These are phyloP conservation scores for Aspidapion aeneum DNA, from an alignment of 2,888 invertebrate species.

Conservation along the genomic window DNA sequence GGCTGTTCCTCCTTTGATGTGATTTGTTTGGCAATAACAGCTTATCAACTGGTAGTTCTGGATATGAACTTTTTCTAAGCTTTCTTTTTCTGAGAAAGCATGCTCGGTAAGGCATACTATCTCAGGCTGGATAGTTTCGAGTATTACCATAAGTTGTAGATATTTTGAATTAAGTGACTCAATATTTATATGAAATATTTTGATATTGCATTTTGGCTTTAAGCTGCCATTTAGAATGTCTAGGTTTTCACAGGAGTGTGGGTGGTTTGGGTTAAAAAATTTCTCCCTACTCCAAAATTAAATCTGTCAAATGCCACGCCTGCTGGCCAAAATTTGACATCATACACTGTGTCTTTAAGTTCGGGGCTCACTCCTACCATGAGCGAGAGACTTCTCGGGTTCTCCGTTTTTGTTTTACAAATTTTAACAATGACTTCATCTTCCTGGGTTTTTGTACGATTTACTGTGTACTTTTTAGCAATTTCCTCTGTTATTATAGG, in stretches of 20 bases:
- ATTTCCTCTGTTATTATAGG: neutral
- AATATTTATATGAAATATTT: neutral
- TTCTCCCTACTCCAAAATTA: neutral
- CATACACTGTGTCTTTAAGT: neutral
- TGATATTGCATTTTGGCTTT: neutral
- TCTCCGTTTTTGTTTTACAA: neutral
- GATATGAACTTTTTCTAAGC: neutral
- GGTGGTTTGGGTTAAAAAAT: neutral
- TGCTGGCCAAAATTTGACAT: neutral
- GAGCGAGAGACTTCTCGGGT: neutral
- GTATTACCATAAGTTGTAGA: neutral
- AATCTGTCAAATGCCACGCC: neutral
- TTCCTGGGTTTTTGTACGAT: neutral
- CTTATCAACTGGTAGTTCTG: neutral
- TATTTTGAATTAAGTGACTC: neutral
- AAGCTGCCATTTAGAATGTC: neutral
- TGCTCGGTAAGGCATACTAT: neutral
- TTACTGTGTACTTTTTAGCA: neutral
- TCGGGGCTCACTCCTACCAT: neutral
- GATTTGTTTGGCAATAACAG: neutral
- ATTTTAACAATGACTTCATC: neutral
- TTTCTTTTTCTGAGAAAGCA: neutral
- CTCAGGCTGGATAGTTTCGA: neutral
- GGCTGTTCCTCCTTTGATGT: neutral
- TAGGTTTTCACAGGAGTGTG: neutral